These are phyloP conservation scores for Melanostigma gelatinosum DNA, from an alignment of 2,113 vertebrate species.

Conservation along the genomic window DNA sequence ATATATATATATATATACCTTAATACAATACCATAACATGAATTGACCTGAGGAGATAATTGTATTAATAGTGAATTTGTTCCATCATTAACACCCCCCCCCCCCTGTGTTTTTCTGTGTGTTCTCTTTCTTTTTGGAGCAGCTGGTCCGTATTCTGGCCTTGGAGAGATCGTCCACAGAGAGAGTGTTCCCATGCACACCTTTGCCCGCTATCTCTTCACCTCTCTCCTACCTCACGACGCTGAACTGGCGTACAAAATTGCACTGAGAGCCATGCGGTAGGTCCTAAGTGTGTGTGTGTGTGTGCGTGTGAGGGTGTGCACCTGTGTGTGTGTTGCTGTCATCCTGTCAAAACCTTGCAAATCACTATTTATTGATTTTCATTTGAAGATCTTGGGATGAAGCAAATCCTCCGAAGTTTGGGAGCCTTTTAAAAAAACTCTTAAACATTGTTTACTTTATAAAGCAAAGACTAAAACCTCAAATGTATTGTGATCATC, in stretches of 20 bases:
- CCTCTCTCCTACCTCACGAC: constrained; percentile 99
- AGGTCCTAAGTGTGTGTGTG: constrained; percentile 69
- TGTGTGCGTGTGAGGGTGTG: not conserved
- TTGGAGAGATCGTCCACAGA: constrained; percentile 97
- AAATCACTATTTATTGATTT: constrained; percentile 42
- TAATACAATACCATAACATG: not conserved
- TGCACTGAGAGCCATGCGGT: constrained; percentile 99
- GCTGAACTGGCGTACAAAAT: constrained; percentile 99
- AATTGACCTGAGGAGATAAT: not conserved
- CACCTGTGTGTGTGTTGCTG: not conserved
- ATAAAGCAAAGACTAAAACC: not conserved
- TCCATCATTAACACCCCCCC: not conserved
- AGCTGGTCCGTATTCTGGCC: constrained; percentile 98
- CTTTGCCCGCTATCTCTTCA: constrained; percentile 99
- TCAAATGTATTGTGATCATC: not conserved
- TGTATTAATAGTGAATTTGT: not conserved
- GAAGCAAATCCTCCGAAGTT: constrained; percentile 3
- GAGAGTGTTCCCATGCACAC: constrained; percentile 99
- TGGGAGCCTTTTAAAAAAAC: constrained; percentile 28
- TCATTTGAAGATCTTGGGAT: constrained; percentile 8
- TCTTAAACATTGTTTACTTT: not conserved
- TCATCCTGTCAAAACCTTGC: constrained; percentile 26
- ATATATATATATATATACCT: not conserved
- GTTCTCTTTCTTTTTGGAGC: constrained; percentile 28
- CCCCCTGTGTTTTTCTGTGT: not conserved